Evolutionary conservation across 2,888 invertebrate genomes (phyloP), one percentile per base, ranked within the genome.

Genomic region (Protonemura montana): DNA sequence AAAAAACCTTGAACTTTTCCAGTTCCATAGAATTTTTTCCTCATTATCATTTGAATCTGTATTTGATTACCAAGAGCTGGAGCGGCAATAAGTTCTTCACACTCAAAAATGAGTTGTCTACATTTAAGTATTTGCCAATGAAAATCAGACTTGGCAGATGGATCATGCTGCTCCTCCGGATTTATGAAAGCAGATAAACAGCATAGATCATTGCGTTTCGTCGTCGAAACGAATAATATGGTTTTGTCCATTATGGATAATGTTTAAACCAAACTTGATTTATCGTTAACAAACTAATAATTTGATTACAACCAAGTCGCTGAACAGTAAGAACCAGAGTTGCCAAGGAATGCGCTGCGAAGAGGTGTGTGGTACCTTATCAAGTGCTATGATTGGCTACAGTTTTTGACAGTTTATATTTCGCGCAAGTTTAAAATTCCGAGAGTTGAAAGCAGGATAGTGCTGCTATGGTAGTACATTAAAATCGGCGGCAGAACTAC

Each of bases 71-170:
- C 88, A 26, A 41, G 86, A 83, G 89, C 86, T 21, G 91, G 91
- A 7, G 89, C 89, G 85, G 90, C 90, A 77, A 91, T 89, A 76
- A 89, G 88, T 82, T 88, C 87, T 86, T 86, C 89, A 87, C 86
- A 89, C 86, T 86, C 78, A 82, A 89, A 87, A 85, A 90, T 89
- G 81, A 90, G 88, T 78, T 89, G 88, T 88, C 90, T 90, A 89
- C 91, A 91, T 85, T 89, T 90, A 85, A 91, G 88, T 82, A 89
- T 89, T 88, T 90, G 89, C 88, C 89, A 89, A 85, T 90, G 90
- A 88, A 89, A 90, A 86, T 88, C 87, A 7, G 90, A 90, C 88
- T 90, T 90, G 2, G 89, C 88, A 6, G 89, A 89, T 0, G 89
- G 88, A 87, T 90, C 89, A 76, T 87, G 87, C 13, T n/a, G 89